These are phyloP conservation scores for Pteronotus mesoamericanus DNA, from an alignment of 2,797 vertebrate species.

Conservation along the genomic window DNA sequence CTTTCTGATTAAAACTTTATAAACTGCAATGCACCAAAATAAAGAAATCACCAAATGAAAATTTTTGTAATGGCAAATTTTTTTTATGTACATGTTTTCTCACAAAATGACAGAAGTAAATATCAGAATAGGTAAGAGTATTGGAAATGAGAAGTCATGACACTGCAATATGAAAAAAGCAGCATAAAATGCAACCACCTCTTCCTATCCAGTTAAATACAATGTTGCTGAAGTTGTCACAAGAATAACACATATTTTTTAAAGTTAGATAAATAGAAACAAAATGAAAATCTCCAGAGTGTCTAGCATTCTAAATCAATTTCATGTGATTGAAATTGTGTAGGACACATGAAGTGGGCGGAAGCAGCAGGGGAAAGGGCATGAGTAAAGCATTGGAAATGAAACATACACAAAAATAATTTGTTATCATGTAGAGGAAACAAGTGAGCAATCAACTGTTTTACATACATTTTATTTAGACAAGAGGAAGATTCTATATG, in stretches of 20 bases:
- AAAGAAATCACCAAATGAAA: not conserved
- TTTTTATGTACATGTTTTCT: not conserved
- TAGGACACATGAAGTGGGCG: not conserved
- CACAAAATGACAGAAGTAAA: not conserved
- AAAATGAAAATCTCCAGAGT: not conserved
- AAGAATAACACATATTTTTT: not conserved
- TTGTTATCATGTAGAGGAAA: not conserved
- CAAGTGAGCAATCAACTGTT: not conserved
- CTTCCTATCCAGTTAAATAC: not conserved
- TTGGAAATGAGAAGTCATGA: not conserved
- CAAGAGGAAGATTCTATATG: not conserved
- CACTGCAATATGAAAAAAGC: not conserved
- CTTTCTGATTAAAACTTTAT: not conserved
- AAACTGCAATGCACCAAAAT: not conserved
- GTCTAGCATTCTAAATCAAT: not conserved
- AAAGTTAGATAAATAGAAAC: not conserved
- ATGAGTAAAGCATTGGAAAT: not conserved
- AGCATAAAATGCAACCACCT: not conserved
- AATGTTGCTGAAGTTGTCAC: not conserved
- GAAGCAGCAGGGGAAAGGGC: accelerated
- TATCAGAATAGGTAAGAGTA: not conserved
- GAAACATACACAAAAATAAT: not conserved
- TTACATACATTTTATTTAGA: not conserved
- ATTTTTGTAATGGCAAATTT: not conserved
- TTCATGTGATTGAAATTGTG: not conserved